phyloP scores from a whole-genome alignment of 2,113 vertebrate genomes.

The Eclectus roratus region DNA sequence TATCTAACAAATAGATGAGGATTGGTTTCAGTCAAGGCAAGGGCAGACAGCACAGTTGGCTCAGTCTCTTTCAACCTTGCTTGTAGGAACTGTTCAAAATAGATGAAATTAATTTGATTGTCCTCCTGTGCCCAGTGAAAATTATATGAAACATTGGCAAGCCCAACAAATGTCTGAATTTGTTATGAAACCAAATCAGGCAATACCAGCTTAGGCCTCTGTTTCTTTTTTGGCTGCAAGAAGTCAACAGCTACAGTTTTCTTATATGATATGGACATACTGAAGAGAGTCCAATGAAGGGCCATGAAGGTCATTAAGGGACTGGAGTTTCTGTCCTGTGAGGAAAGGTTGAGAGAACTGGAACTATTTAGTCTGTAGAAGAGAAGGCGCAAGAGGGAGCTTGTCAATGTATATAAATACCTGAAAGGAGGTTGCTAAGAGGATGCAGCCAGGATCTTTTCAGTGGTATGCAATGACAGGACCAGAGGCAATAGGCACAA shows the following conservation, averaged over 20 bases:
- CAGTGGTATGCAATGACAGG: neutral
- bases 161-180: neutral
- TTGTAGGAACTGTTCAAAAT: neutral
- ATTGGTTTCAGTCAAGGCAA: neutral
- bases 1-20: neutral
- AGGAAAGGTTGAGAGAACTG: neutral
- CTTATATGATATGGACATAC: neutral
- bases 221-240: fast-evolving
- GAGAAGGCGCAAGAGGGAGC: neutral
- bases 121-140: neutral
- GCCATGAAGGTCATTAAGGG: neutral
- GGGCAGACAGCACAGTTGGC: neutral
- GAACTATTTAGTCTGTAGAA: neutral
- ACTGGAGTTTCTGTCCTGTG: neutral
- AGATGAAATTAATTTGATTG: neutral
- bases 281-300: neutral
- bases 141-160: neutral
- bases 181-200: neutral
- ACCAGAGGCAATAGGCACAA: neutral
- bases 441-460: neutral
- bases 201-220: neutral
- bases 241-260: neutral
- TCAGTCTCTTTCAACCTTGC: neutral
- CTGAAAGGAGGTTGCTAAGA: neutral
- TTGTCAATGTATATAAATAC: neutral